These are phyloP conservation scores for Trachelus tabidus DNA, from an alignment of 2,888 invertebrate species.

Conservation along the genomic window DNA sequence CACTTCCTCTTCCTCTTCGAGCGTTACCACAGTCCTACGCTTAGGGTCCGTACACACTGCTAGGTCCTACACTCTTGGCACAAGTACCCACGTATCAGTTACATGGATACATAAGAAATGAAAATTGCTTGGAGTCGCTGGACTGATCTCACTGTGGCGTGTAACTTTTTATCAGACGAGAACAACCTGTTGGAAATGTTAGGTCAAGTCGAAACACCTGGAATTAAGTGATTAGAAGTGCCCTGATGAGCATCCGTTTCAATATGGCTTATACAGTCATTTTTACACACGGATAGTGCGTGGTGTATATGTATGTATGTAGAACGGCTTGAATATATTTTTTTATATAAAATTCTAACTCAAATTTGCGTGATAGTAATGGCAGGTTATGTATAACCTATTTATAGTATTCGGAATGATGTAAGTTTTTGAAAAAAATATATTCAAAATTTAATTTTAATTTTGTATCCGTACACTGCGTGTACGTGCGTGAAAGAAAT, in stretches of 20 bases:
- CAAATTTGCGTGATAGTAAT: no score
- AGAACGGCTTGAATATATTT: no score
- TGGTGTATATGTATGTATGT: no score
- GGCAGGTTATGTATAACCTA: no score
- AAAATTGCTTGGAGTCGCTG: neutral
- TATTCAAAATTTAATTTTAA: no score
- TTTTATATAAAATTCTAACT: no score
- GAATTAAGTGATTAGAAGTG: slow-evolving; percentile 21
- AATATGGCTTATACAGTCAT: neutral
- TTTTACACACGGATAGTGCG: neutral
- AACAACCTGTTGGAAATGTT: neutral
- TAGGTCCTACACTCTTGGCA: neutral
- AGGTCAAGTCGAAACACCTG: slow-evolving; percentile 9
- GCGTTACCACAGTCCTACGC: neutral
- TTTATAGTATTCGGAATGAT: no score
- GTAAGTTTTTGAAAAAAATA: no score
- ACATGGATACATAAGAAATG: neutral
- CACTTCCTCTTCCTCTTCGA: neutral
- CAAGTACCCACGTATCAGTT: neutral
- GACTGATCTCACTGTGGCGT: slow-evolving; percentile 21
- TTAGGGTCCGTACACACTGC: neutral
- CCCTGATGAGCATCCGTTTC: slow-evolving; percentile 16
- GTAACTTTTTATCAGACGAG: slow-evolving; percentile 9
- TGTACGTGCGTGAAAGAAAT: neutral
- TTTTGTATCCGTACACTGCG: no score